Base-by-base conservation (phyloP, 1,140 invertebrate species). In the Drosophila asahinai region DNA sequence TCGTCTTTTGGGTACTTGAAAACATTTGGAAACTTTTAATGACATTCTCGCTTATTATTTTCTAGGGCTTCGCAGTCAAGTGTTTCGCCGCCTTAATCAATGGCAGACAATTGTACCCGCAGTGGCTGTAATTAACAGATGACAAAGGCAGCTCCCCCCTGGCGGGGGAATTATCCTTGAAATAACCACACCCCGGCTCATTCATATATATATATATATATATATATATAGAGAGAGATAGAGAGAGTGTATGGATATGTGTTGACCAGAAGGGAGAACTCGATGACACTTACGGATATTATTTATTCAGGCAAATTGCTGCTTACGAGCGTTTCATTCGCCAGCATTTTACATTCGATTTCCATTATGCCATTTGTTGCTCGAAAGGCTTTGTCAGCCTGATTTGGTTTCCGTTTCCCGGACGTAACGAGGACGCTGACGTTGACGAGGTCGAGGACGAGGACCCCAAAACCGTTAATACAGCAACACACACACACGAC, bases 221-320 rank as follows among this genome's bases (percentile, higher is more conserved):
- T 22, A 22, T 22, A 22, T 22, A 19, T 19, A 19, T 14, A 33
- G 14, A 19, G 19, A 33, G 14, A 25, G 22, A 25, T 1, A 25
- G 22, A 33, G 5, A 33, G 17, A 8, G 40, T 62, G 9, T 17
- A 33, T 12, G 51, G 33, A 15, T 52, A 17, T 47, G 27, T 68
- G 48, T 38, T 71, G 67, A 71, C 67, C 67, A 70, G 19, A 52
- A 25, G 61, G 66, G 43, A 68, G 15, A 65, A 66, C 59, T 76
- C 61, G 51, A 76, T 76, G 70, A 63, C 70, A 65, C 73, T 77
- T 68, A 51, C 30, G n/a, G 36, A 71, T 71, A 71, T 71, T 77
- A 77, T 77, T 77, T 77, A 77, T 77, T 77, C 74, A 77, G 65
- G 74, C 63, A 77, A 77, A 77, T 77, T 77, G 75, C 75, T 77